Conservation (phyloP, 2,888 invertebrate genomes). For the Cenopis cana region DNA sequence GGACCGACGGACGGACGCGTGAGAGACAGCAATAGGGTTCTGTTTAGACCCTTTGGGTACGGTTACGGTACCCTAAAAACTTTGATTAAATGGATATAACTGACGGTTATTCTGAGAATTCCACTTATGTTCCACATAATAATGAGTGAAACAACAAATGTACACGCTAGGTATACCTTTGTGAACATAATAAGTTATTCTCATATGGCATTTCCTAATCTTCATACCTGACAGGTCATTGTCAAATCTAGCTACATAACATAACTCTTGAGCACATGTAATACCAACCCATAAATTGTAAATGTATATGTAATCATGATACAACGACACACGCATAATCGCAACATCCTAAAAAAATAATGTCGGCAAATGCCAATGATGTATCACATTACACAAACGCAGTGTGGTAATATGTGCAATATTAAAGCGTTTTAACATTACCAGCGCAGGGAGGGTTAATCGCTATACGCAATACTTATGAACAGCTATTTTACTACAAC, state of each 20-base stretch:
- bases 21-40: too few species aligned
- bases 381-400: constrained; percentile 27
- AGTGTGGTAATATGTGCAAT: constrained; percentile 20
- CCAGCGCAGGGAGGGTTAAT: neutral
- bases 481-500: neutral
- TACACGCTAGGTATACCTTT: too few species aligned
- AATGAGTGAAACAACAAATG: too few species aligned
- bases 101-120: too few species aligned
- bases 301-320: constrained; percentile 2
- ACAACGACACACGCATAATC: constrained; percentile 5
- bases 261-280: neutral
- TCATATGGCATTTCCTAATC: neutral
- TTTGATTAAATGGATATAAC: too few species aligned
- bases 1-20: too few species aligned
- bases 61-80: too few species aligned
- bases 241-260: neutral
- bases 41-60: too few species aligned
- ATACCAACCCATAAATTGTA: neutral
- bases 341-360: constrained; percentile 13
- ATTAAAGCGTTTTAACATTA: constrained; percentile 10
- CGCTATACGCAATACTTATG: constrained; percentile 15
- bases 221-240: neutral
- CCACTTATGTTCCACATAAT: too few species aligned
- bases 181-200: neutral
- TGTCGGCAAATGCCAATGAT: constrained; percentile 24